Base-by-base conservation (phyloP, 2,113 vertebrate genomes). In the Vidua macroura region DNA sequence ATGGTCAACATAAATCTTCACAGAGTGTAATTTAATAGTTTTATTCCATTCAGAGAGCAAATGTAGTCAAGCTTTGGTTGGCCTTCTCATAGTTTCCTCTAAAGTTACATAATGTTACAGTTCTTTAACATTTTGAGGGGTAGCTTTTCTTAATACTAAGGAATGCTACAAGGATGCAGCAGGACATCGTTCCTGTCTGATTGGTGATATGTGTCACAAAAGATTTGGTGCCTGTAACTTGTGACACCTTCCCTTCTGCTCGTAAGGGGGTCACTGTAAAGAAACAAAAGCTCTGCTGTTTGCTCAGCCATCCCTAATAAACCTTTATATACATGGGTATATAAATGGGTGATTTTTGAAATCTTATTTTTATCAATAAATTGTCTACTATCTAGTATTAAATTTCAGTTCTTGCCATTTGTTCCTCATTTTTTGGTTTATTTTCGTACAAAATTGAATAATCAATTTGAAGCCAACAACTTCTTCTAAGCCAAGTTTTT, bases 1-100 rank as follows among this genome's bases (percentile, higher is more conserved):
- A 85, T 82, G 62, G n/a, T 78, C 59, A 76, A 28, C 66, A 88
- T 87, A 95, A 93, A 88, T 94, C 88, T 95, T 92, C 31, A 51
- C 51, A 60, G 30, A 37, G 20, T 79, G 9, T 85, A 76, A 76
- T 95, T 92, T 70, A 84, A 63, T 80, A 73, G 49, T 90, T 87
- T 59, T 60, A 48, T 75, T 93, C 48, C 41, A 43, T 88, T 92
- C 46, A 60, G 53, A 48, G 66, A 62, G 24, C 27, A 56, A 84
- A n/a, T 7, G 7, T 7, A 55, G 31, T 66, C 0, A 2, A 46
- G 81, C n/a, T 87, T 84, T 88, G 56, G 3, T 83, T 83, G 63
- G 25, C 27, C 6, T 48, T 41, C 33, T 67, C 1, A 0, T 68
- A 35, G 23, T 27, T 19, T 86, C 25, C 39, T 76, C 22, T 1